Base-by-base conservation (phyloP, 2,113 vertebrate genomes). In the Oncorhynchus masou region DNA sequence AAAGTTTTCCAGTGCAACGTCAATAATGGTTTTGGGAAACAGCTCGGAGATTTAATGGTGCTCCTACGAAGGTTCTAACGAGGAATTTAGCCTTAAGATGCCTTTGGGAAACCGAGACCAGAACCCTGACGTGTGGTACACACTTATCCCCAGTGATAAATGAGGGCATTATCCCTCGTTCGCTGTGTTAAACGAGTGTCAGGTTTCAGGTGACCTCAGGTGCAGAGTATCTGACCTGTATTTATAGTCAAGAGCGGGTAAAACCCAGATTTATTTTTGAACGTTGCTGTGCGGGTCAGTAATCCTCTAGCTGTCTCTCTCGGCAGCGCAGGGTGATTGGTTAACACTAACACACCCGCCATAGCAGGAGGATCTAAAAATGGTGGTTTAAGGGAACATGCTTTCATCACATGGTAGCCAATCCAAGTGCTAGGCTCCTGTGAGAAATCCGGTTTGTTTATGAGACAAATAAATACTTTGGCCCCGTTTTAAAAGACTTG, bases 211-310 rank as follows among this genome's bases (percentile, higher is more conserved):
- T 76, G 69, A 80, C 83, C 84, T 85, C 86, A 62, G 90, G 86
- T 88, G 80, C 87, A 72, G 85, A 86, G 77, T 91, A 88, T 93
- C 85, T 83, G 82, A 83, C 82, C 78, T 45, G 72, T 85, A 89
- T 91, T 89, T 88, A 88, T 88, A 81, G 83, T 81, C n/a, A 74
- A n/a, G 76, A 81, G 72, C 67, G 72, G 78, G 74, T 80, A 88
- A 86, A 88, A 80, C 12, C 69, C 85, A 22, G 2, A 80, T 87
- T 90, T 93, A 92, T 92, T 94, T 90, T 91, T 76, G 88, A 91
- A 87, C 48, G 74, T 78, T 85, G 83, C 88, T 71, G 76, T 76
- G 76, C 73, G 74, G 6, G 34, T 48, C 74, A 29, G 57, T 74
- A 78, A 81, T 80, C 24, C 68, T 31, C 25, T 70, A 66, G 66